phyloP scores from a whole-genome alignment of 2,113 vertebrate genomes.

The Vicugna pacos region DNA sequence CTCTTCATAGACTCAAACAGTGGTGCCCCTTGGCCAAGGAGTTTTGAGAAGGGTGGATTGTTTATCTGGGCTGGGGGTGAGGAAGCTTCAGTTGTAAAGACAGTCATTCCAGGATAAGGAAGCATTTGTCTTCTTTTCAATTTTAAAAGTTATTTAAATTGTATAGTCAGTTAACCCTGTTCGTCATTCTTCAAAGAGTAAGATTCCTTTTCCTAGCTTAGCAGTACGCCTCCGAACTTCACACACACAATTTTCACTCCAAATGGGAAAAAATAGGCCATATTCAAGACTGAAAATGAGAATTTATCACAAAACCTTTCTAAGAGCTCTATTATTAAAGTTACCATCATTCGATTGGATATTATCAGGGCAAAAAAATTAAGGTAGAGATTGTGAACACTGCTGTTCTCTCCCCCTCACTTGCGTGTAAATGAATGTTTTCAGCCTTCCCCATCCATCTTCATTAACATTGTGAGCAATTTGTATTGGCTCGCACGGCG shows the following conservation, averaged over 20 bases:
- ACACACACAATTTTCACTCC: slow-evolving; percentile 46
- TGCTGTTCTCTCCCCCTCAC: slow-evolving; percentile 68
- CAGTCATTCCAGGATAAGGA: not conserved
- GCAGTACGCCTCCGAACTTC: slow-evolving; percentile 71
- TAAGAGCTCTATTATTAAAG: slow-evolving; percentile 84
- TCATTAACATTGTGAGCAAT: slow-evolving; percentile 87
- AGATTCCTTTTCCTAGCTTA: slow-evolving; percentile 49
- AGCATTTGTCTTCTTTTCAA: not conserved
- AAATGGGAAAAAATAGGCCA: slow-evolving; percentile 31
- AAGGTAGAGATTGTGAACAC: slow-evolving; percentile 57
- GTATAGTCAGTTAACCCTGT: not conserved
- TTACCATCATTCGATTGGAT: slow-evolving; percentile 75
- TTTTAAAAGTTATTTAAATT: slow-evolving; percentile 58
- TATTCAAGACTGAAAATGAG: slow-evolving; percentile 80
- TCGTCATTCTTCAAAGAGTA: not conserved
- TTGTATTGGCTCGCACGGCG: slow-evolving; percentile 81
- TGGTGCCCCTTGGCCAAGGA: not conserved
- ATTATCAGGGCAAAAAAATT: slow-evolving; percentile 81
- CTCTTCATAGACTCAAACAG: not conserved
- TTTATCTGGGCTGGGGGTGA: not conserved
- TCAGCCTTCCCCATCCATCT: slow-evolving; percentile 84
- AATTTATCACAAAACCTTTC: slow-evolving; percentile 77
- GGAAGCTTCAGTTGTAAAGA: not conserved
- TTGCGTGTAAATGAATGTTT: slow-evolving; percentile 82
- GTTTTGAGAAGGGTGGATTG: not conserved